Percentiles rank a stretch among this genome's conserved stretches.
Conservation (phyloP, 92 coral and sea anemone species). For the Porites evermanni region DNA sequence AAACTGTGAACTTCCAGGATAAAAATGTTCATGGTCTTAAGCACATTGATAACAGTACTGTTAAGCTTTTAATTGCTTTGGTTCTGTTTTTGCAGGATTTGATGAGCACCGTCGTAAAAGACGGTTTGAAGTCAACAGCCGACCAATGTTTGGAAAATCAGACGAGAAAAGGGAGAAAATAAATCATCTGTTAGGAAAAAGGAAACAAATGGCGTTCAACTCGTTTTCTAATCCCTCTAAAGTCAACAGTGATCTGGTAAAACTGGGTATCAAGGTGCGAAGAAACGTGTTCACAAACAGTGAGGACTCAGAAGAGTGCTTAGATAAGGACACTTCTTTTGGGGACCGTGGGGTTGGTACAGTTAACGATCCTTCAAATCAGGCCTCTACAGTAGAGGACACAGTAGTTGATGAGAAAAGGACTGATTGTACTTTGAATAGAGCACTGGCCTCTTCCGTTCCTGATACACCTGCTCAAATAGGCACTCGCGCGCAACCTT, state of each 20-base stretch:
- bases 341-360: no score
- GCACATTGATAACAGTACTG: no score
- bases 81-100: constrained; percentile 52
- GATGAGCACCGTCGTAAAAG: constrained; percentile 81
- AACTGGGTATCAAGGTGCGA: constrained; percentile 34
- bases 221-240: constrained; percentile 15
- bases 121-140: constrained; percentile 73
- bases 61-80: no score
- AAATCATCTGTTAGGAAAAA: constrained; percentile 27
- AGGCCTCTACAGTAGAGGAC: background rate
- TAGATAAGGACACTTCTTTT: background rate
- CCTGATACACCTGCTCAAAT: background rate
- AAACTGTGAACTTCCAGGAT: no score
- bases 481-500: background rate
- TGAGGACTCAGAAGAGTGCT: background rate
- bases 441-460: background rate
- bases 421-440: background rate
- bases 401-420: background rate
- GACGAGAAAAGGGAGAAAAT: constrained; percentile 20
- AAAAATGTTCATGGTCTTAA: no score
- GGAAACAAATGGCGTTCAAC: constrained; percentile 21
- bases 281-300: constrained; percentile 3
- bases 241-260: background rate
- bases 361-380: background rate
- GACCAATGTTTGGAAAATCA: constrained; percentile 68